Evolutionary conservation across 2,888 invertebrate genomes (phyloP), one percentile per base, ranked within the genome.

Genomic region (Gortyna flavago): DNA sequence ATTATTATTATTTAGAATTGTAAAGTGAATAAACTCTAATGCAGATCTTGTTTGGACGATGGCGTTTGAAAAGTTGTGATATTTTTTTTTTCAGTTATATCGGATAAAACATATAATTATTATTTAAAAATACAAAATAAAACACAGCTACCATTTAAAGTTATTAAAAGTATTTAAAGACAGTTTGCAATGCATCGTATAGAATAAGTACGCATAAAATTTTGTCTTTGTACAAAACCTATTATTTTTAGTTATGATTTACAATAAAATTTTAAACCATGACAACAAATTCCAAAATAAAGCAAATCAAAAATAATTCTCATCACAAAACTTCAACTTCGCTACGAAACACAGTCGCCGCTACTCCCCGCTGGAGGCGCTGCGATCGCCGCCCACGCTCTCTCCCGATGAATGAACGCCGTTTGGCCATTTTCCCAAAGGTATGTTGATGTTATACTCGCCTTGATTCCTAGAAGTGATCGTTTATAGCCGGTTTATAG

Each of bases 281-380:
- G 11, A n/a, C 11, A 25, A n/a, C 1, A 57, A 57, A 57, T n/a
- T n/a, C 5, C 11, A 57, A 57, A 57, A 54, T n/a, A 54, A 54
- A 54, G 21, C 11, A n/a, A 54, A 25, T 3, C 1, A 4, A 57
- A n/a, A 57, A 57, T 11, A 57, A 57, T 57, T 57, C 11, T 57
- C 54, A n/a, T 57, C 54, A 13, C 11, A 57, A 57, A 57, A n/a
- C 54, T 11, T 0, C 11, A 70, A 79, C 48, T 32, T 66, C 32
- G 79, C 87, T 67, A 86, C 77, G 85, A 92, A 91, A 90, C 91
- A 85, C 18, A 72, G 91, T 81, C 92, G 77, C 90, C 88, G 95
- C 96, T 96, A 96, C 96, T 96, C 96, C 90, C 93, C 96, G 91
- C 96, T 86, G 75, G 90, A 87, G 79, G 94, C 95, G 95, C 94